Base-by-base conservation (phyloP, 2,797 vertebrate species). In the Crypturellus tataupa region DNA sequence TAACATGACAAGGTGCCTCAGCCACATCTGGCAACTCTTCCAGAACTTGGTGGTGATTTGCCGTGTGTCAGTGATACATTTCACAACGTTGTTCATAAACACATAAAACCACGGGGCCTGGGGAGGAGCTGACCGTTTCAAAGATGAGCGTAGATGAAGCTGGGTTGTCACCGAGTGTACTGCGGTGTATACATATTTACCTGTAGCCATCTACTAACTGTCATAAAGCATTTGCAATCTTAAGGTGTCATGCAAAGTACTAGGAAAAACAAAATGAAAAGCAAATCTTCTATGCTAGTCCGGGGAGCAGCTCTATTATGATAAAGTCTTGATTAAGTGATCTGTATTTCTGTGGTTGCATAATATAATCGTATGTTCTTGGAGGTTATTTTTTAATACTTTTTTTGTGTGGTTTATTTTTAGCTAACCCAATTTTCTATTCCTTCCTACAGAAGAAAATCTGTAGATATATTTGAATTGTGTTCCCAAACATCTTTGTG, bases 391-490 rank as follows among this genome's bases (percentile, higher is more conserved):
- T 42, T 55, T 70, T 51, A 51, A 25, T 51, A 37, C 31, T 69
- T 55, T 27, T 69, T 55, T 46, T 39, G 35, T 21, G 5, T 59
- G 6, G 56, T 73, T 83, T 89, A 55, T 92, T 94, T 95, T 91
- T 93, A 83, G 67, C 59, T 84, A 44, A 33, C n/a, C 86, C 55
- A 9, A 33, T 69, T 88, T 80, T 15, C 55, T 88, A 31, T 47
- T 62, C 59, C 67, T 81, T 87, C 31, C 24, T 83, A 58, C 62
- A 85, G 33, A 78, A 92, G 87, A 55, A 69, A 53, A 70, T 86
- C 12, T 33, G 67, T 56, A 18, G 46, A 68, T 94, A 70, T 93
- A 73, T 80, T 85, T 86, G 42, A 70, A 77, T 47, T 70, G 24
- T 64, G 8, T 80, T 89, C 44, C n/a, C 33, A 93, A 60, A 40